phyloP scores from a whole-genome alignment of 2,797 vertebrate genomes.

The Clarias laeviceps region DNA sequence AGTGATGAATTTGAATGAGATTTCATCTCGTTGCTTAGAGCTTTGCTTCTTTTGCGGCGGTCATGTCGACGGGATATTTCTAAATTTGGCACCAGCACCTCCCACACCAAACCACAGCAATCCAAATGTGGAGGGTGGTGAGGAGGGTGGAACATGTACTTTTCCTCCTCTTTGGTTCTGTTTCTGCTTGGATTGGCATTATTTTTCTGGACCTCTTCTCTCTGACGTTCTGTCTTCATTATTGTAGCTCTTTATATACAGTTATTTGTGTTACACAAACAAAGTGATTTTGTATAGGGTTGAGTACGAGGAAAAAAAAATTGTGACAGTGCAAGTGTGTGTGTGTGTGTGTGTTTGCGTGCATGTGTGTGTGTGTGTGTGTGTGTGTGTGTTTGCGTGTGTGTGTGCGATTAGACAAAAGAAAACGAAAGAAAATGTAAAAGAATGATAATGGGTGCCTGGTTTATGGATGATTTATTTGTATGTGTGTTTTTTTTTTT shows the following conservation, averaged over 20 bases:
- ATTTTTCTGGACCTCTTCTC: neutral
- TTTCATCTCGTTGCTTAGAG: neutral
- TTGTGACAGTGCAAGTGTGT: neutral
- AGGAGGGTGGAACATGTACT: slow-evolving; percentile 9
- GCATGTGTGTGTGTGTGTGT: neutral
- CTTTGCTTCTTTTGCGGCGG: slow-evolving; percentile 12
- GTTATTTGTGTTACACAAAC: neutral
- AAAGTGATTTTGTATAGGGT: neutral
- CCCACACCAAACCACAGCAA: slow-evolving; percentile 70
- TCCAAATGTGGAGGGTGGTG: slow-evolving; percentile 46
- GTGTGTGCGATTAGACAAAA: neutral
- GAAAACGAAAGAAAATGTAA: neutral
- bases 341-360: neutral
- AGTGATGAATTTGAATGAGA: neutral
- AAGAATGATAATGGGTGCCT: neutral
- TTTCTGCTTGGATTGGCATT: neutral
- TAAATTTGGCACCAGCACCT: slow-evolving; percentile 62
- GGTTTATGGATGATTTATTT: neutral
- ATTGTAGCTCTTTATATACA: neutral
- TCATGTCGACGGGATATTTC: slow-evolving; percentile 67
- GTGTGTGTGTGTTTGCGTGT: neutral
- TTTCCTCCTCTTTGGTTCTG: neutral
- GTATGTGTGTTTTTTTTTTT: slow-evolving; percentile 10
- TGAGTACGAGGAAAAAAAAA: neutral
- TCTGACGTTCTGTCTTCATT: neutral